These are phyloP conservation scores for Apodemus speciosus DNA, from an alignment of 2,113 vertebrate genomes.

Conservation along the genomic window DNA sequence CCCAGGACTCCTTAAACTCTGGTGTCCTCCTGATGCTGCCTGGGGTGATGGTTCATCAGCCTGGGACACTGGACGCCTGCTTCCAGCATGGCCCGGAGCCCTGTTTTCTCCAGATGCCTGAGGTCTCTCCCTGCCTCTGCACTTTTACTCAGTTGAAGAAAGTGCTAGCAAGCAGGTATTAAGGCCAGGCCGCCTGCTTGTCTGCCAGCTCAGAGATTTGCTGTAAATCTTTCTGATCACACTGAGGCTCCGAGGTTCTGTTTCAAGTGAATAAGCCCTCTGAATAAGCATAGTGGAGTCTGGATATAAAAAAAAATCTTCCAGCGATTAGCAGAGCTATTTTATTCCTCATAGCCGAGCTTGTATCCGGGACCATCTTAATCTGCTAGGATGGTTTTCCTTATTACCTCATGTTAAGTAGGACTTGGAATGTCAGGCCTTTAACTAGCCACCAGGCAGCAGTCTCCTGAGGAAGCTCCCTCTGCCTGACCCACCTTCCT, in stretches of 20 bases:
- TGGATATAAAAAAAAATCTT: conserved; percentile 85
- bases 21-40: background rate
- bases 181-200: conserved; percentile 56
- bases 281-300: conserved; percentile 87
- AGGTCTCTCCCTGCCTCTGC: background rate
- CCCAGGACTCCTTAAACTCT: background rate
- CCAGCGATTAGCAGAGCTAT: conserved; percentile 81
- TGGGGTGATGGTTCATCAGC: background rate
- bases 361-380: conserved; percentile 87
- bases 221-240: conserved; percentile 81
- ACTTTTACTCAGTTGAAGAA: conserved; percentile 53
- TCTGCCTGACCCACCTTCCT: background rate
- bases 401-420: conserved; percentile 83
- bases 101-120: background rate
- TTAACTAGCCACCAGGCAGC: conserved; percentile 79
- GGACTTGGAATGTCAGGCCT: conserved; percentile 86
- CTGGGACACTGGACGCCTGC: background rate
- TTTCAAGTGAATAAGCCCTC: conserved; percentile 87
- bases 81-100: background rate
- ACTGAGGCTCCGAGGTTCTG: conserved; percentile 82
- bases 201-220: conserved; percentile 65
- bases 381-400: conserved; percentile 82
- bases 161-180: conserved; percentile 48
- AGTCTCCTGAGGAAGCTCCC: background rate
- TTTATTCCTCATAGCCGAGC: conserved; percentile 80